Evolutionary conservation across 2,888 invertebrate species (phyloP), one percentile per base, ranked within the genome.

Genomic region (Helleia helle): DNA sequence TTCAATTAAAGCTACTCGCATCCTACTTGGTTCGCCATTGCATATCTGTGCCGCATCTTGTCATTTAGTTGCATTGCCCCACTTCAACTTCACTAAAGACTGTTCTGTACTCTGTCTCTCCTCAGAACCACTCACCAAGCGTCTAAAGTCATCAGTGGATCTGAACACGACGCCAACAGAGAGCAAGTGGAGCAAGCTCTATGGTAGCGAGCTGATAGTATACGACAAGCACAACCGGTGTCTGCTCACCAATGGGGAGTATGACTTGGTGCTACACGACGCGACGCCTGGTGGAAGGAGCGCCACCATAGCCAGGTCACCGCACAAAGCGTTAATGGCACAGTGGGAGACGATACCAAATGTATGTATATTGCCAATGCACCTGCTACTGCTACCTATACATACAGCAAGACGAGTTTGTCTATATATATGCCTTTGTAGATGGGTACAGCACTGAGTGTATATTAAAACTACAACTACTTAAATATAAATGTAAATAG

Each of bases 171-270:
- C 62, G 22, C 40, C 52, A 13, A 65, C 50, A 8, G 62, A 76
- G 36, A 70, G 56, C 44, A 88, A 87, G 57, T 87, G 87, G 71
- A 77, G 75, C 6, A 87, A 88, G 51, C 70, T 91, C 15, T 91
- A 90, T 48, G 91, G 90, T 26, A 92, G 93, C 42, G 96, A 96
- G 72, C 77, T 97, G 42, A 91, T 94, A 44, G 91, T 97, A 18
- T 96, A 94, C 63, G 96, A 97, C 69, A 95, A 95, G 65, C 91
- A 94, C 59, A 94, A 92, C 62, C 89, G 94, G 9, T 96, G 96
- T 65, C 86, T 95, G 41, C 85, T 96, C 37, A 92, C 91, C 1
- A 94, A 95, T 53, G 97, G 96, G 2, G 94, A 96, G 65, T 97
- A 97, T 71, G 96, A 96, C 65, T 83, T 97, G 43, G 91, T 93